Base-by-base conservation (phyloP, 2,113 vertebrate genomes). In the Trematocara unimaculatum region DNA sequence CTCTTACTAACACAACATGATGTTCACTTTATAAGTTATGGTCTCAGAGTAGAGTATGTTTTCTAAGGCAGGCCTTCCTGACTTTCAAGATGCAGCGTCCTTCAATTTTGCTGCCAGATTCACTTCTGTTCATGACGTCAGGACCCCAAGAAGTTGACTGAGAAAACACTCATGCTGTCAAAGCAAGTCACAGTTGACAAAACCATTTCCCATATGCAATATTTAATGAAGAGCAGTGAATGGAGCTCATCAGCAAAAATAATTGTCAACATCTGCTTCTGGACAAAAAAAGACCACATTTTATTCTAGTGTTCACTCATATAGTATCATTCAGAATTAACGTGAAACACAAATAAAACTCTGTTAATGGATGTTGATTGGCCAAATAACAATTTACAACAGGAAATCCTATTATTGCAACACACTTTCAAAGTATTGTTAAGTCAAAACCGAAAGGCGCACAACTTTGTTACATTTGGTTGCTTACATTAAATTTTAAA, bases 361-460 rank as follows among this genome's bases (percentile, higher is more conserved):
- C 42, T 49, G 70, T 26, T 31, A 31, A 49, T 31, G 70, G 6
- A 31, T 12, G 42, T 18, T 12, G 42, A 77, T 12, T 49, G 42
- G 70, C 0, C 23, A 5, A 18, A 0, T 8, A 31, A 49, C 1
- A 4, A 77, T 77, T 77, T 77, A 0, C 6, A 0, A 18, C 23
- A 77, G 42, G 42, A 77, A 47, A 49, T 0, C 23, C 23, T 49
- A 18, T 51, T 49, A 31, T n/a, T 0, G 17, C 15, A n/a, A 49
- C 26, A 77, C 26, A 13, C 10, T 77, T 77, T 8, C 6, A 26
- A 47, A 77, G 72, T 49, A 31, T 11, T 11, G 23, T 77, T 77
- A 49, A 26, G 40, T 72, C 40, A 45, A 49, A 49, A 77, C 42
- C 12, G 70, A 49, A 77, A 49, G 13, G 38, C 2, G 0, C 9